Evolutionary conservation across 2,888 invertebrate species (phyloP), one percentile per base, ranked within the genome.

Genomic region (Chloroclystis v-ata): DNA sequence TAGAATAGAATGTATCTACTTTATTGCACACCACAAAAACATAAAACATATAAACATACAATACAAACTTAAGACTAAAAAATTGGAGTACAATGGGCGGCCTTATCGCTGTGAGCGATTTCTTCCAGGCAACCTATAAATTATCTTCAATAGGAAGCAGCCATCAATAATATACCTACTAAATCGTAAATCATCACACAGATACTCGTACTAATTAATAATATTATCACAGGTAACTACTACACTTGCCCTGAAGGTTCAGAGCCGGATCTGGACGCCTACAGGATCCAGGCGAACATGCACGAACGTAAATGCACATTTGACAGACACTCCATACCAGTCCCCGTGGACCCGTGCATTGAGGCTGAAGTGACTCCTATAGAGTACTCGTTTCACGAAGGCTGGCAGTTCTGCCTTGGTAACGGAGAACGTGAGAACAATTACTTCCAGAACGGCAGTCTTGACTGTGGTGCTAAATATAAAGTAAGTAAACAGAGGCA

Each of bases 351-450:
- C 48, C 81, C 87, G 0, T 87, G 87, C 42, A 82, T 86, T 25
- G 87, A 87, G 64, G 85, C 84, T n/a, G 87, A 87, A 61, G 67
- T 78, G 9, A 84, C 86, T 0, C 84, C 85, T 0, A 82, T 85
- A 46, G 87, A 87, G 52, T 87, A 81, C 45, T 87, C 87, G 0
- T 87, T 82, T 53, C 73, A 80, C 37, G 86, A 86, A 61, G 87
- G 87, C 4, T 87, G 87, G 87, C 82, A 82, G 83, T 86, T 87
- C 56, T 87, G 87, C 49, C 72, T 87, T 9, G 87, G 87, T 1
- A 82, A 76, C 52, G 87, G 85, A 2, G 87, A 87, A 29, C 70
- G 87, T 43, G 87, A 86, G 52, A 82, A 78, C 41, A 85, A 82
- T 56, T 86, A 86, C 52, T 86, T 83, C 44, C 75, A 73, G 51